These are phyloP conservation scores for Wasmannia auropunctata DNA, from an alignment of 1,140 invertebrate genomes.

Conservation along the genomic window DNA sequence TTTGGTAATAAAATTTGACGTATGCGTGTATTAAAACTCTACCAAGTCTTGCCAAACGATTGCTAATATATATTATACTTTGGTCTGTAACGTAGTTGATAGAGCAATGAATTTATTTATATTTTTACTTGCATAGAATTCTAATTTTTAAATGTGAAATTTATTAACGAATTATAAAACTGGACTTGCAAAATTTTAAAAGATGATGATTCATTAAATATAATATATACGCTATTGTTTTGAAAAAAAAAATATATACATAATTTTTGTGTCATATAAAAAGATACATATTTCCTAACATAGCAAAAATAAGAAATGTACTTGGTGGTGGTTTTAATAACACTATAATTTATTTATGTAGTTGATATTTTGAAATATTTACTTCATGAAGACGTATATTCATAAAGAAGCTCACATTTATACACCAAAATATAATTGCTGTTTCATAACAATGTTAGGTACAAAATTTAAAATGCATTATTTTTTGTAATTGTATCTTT, in stretches of 20 bases:
- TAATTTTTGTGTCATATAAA: neutral
- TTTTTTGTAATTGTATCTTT: neutral
- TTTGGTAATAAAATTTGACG: constrained; percentile 20
- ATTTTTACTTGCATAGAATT: neutral
- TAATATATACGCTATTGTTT: constrained; percentile 2
- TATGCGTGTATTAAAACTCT: constrained; percentile 41
- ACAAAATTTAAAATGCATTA: neutral
- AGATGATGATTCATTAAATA: constrained; percentile 21
- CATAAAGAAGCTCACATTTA: constrained; percentile 19
- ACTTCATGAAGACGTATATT: neutral
- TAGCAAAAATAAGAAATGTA: constrained; percentile 27
- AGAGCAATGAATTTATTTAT: constrained; percentile 22
- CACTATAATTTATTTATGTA: constrained; percentile 1
- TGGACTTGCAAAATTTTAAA: neutral
- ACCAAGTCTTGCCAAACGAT: constrained; percentile 42
- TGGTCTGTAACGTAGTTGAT: neutral
- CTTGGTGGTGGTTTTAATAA: constrained; percentile 54
- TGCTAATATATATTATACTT: constrained; percentile 24
- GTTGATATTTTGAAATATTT: constrained; percentile 10
- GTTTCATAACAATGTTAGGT: neutral
- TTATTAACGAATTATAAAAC: constrained; percentile 11
- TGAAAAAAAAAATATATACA: neutral
- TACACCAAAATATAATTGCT: constrained; percentile 21
- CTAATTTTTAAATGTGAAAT: neutral
- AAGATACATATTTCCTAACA: neutral